phyloP scores from a whole-genome alignment of 2,797 vertebrate genomes.

The Squalus acanthias region DNA sequence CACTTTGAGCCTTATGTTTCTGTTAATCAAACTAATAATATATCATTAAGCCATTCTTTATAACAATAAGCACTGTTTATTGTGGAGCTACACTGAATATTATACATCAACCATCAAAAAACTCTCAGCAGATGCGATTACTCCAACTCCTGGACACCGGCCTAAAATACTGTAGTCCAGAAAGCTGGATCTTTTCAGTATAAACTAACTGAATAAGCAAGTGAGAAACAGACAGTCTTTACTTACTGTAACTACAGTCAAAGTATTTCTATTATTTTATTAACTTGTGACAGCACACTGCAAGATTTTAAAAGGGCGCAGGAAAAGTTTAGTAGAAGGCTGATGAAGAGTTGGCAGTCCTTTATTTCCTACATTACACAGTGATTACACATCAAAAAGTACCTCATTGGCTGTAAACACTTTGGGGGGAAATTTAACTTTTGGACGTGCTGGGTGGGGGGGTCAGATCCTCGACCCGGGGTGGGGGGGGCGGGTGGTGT shows the following conservation, averaged over 20 bases:
- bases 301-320: not conserved
- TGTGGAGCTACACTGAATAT: not conserved
- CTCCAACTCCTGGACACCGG: not conserved
- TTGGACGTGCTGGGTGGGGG: no score
- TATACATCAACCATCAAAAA: not conserved
- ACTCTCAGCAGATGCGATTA: not conserved
- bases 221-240: not conserved
- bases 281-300: not conserved
- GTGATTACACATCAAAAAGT: not conserved
- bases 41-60: not conserved
- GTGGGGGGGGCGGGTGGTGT: no score
- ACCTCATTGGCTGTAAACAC: not conserved
- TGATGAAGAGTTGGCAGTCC: not conserved
- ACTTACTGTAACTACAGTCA: not conserved
- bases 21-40: no score
- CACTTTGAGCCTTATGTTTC: no score
- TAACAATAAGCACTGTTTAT: not conserved
- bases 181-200: not conserved
- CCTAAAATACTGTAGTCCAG: not conserved
- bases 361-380: not conserved
- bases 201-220: not conserved
- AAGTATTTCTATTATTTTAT: not conserved
- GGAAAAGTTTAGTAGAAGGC: not conserved
- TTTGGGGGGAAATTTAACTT: no score
- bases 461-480: no score